A percentile compares a stretch with the other conserved stretches of the same genome.
Evolutionary conservation across 1,140 invertebrate species (phyloP).

Genomic region (Diabrotica virgifera): DNA sequence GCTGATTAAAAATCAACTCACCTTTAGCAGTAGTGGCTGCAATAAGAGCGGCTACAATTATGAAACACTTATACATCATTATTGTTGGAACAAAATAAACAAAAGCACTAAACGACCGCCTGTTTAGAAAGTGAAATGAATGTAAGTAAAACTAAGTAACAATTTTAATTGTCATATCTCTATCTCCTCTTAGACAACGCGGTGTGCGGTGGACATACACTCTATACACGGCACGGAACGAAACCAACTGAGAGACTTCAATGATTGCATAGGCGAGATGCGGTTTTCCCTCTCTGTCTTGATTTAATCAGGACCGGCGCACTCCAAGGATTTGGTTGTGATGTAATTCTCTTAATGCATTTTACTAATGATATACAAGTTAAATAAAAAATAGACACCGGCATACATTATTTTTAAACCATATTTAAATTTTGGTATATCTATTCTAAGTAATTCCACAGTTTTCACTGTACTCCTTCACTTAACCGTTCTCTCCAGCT

Average conservation of each 20-base stretch:
- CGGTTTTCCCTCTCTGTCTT: conserved; percentile 12
- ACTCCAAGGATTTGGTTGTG: no score
- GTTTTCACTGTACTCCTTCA: no score
- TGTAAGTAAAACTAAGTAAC: conserved; percentile 10
- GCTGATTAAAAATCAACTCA: conserved; percentile 7
- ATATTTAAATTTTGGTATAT: no score
- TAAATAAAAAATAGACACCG: no score
- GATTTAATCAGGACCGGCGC: background rate
- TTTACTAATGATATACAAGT: no score
- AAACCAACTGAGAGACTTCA: conserved; percentile 11
- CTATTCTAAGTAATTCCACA: no score
- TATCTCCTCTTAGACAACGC: background rate
- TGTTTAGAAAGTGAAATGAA: conserved; percentile 8
- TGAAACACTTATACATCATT: conserved; percentile 6
- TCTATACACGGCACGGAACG: conserved; percentile 4
- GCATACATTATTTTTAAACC: no score
- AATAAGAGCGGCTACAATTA: background rate
- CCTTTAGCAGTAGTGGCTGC: conserved; percentile 9
- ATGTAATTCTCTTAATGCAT: no score
- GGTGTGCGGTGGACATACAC: conserved; percentile 5
- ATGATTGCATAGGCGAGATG: conserved; percentile 13
- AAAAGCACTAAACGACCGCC: background rate
- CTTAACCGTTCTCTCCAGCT: no score
- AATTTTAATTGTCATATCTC: conserved; percentile 11
- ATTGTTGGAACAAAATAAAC: background rate